Base-by-base conservation (phyloP, 2,888 invertebrate genomes). In the Pachycephus smyrnensis region DNA sequence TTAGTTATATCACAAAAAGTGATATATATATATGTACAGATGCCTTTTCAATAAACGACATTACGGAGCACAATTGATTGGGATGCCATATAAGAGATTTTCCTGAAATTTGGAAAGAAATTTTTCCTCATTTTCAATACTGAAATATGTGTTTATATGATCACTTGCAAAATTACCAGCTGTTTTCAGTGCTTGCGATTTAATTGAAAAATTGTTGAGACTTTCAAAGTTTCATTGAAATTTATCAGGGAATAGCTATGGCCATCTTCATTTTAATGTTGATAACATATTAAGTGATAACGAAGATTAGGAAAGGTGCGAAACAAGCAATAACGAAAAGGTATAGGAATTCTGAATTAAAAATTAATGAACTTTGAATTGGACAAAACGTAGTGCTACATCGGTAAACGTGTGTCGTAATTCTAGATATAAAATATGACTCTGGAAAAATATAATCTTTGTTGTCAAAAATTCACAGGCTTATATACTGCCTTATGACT, bases 41-140 rank as follows among this genome's bases (percentile, higher is more conserved):
- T 81, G 84, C 83, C 80, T 85, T 84, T 85, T 84, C 82, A 84
- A 85, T 85, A 84, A 84, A 84, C 82, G 78, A 82, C 82, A 85
- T 80, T 82, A 83, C 15, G 71, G 32, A 71, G 71, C 71, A 31
- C 71, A 71, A 71, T 71, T 33, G 1, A 30, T 32, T 71, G 31
- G 31, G 12, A 71, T 32, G 12, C 71, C 71, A 23, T 9, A 23
- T 55, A 55, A 55, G 9, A 23, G 55, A 23, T 55, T 55, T 55
- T 9, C 55, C 55, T 1, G 55, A 55, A 55, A 23, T 55, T 55
- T 23, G 23, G 6, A 55, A 55, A 55, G 15, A 0, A 55, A 55
- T 23, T 15, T 15, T 40, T 40, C 55, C 23, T 55, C 9, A 55
- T 55, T 55, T 55, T 55, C 23, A 55, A 55, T 55, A 55, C 23